Percentiles rank a stretch among this genome's conserved stretches.
phyloP scores from a whole-genome alignment of 2,113 vertebrate genomes.

The Platycercus adscitus region DNA sequence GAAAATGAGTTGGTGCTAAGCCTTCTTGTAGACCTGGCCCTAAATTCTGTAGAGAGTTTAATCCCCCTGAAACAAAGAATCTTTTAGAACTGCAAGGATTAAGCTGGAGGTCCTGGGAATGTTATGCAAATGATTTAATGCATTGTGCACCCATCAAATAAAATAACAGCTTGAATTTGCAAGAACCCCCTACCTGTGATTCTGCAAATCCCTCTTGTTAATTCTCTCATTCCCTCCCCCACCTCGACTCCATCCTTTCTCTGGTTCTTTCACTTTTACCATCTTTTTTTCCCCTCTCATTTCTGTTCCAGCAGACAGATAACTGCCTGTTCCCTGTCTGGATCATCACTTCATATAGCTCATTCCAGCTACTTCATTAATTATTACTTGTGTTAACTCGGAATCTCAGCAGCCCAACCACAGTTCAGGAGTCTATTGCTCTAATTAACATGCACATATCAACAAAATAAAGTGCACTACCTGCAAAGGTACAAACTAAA shows the following conservation, averaged over 20 bases:
- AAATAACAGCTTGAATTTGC: neutral
- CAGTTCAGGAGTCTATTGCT: neutral
- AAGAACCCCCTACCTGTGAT: slow-evolving; percentile 1
- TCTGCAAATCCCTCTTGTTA: neutral
- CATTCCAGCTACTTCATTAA: neutral
- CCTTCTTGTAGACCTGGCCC: neutral
- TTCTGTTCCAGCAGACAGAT: neutral
- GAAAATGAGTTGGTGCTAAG: neutral
- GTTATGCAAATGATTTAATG: slow-evolving; percentile 14
- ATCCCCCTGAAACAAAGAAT: neutral
- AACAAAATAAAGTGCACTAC: neutral
- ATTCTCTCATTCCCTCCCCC: neutral
- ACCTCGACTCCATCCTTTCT: neutral
- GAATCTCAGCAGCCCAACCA: neutral
- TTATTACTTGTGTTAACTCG: neutral
- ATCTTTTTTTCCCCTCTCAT: neutral
- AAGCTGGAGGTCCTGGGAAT: slow-evolving; percentile 22
- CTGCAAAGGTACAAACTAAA: neutral
- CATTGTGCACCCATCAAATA: neutral
- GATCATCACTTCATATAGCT: neutral
- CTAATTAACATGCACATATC: neutral
- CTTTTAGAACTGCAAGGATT: slow-evolving; percentile 3
- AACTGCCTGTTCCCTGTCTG: neutral
- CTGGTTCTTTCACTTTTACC: neutral
- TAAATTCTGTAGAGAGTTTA: slow-evolving; percentile 17